A percentile compares a stretch with the other conserved stretches of the same genome.
These are phyloP conservation scores for Mimachlamys varia DNA, from an alignment of 2,888 invertebrate genomes.

Conservation along the genomic window DNA sequence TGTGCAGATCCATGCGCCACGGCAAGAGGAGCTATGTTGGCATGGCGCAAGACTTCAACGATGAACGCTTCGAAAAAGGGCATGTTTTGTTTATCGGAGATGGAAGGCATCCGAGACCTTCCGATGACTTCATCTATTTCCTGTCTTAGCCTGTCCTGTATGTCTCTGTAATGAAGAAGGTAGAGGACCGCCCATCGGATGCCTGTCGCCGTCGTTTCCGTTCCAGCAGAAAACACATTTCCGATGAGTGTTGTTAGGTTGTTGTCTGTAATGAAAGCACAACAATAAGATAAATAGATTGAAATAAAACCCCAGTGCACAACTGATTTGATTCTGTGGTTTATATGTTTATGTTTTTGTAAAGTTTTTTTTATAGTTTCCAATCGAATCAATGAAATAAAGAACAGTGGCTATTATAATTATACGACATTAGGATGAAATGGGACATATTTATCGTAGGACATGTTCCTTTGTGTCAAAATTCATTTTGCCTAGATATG, in stretches of 20 bases:
- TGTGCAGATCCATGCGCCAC: neutral
- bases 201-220: neutral
- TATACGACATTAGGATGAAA: no score
- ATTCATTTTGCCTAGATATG: no score
- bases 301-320: no score
- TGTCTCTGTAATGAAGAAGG: neutral
- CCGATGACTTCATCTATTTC: slow-evolving; percentile 18
- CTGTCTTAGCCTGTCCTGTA: neutral
- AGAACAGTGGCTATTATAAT: no score
- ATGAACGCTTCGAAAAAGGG: neutral
- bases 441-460: no score
- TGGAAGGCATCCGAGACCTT: neutral
- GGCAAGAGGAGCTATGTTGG: neutral
- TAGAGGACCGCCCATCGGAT: neutral
- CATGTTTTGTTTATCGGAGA: slow-evolving; percentile 4
- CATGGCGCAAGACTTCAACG: slow-evolving; percentile 20
- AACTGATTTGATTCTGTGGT: no score
- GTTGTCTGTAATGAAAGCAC: neutral
- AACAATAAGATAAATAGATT: no score
- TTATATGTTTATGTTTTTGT: no score
- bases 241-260: slow-evolving; percentile 8
- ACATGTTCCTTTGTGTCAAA: no score
- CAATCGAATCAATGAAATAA: no score
- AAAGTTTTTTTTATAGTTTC: no score
- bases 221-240: neutral